A percentile compares a stretch with the other conserved stretches of the same genome.
These are phyloP conservation scores for Brachylomia viminalis DNA, from an alignment of 2,888 invertebrate genomes.

Conservation along the genomic window DNA sequence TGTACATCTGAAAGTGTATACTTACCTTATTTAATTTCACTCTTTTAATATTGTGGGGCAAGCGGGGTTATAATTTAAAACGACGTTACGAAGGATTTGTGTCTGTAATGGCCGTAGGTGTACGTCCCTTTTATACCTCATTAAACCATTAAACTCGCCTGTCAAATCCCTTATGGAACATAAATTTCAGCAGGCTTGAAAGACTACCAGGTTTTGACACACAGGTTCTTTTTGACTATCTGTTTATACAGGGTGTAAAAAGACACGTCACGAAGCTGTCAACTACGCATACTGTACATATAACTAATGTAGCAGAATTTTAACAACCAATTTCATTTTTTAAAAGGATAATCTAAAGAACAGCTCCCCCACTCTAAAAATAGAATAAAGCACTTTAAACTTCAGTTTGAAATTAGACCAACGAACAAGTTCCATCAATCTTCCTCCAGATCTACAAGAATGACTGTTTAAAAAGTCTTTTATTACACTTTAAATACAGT, in stretches of 20 bases:
- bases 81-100: neutral
- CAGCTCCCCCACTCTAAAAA: neutral
- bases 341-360: neutral
- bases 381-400: neutral
- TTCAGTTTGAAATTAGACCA: neutral
- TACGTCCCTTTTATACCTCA: neutral
- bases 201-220: neutral
- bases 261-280: no score
- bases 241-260: no score
- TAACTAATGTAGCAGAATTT: no score
- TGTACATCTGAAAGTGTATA: conserved; percentile 18
- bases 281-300: no score
- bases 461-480: conserved; percentile 38
- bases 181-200: no score
- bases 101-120: neutral
- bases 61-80: conserved; percentile 7
- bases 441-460: conserved; percentile 13
- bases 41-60: neutral
- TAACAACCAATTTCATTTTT: neutral
- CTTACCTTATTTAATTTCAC: conserved; percentile 13
- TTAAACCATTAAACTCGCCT: neutral
- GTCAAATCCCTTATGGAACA: no score
- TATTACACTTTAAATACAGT: conserved; percentile 20
- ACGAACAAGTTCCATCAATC: conserved; percentile 33
- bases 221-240: neutral